phyloP scores from a whole-genome alignment of 2,888 invertebrate genomes.

The Andrena fulva region DNA sequence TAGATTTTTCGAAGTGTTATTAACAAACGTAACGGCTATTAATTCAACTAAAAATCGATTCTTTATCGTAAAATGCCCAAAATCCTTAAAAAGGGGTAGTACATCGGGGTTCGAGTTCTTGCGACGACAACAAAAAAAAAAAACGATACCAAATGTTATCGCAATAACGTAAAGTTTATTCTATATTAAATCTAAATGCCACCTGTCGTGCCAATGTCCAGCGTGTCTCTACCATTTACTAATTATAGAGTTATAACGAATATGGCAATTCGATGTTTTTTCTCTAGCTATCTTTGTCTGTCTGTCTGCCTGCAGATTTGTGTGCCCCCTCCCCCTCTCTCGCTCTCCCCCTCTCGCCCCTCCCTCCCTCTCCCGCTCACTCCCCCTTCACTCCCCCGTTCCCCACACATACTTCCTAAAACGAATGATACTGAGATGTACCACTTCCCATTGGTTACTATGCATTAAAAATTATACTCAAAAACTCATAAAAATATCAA shows the following conservation, averaged over 20 bases:
- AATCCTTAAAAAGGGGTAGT: slow-evolving; percentile 39
- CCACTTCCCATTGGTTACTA: slow-evolving; percentile 54
- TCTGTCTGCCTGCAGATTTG: slow-evolving; percentile 29
- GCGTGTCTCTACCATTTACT: slow-evolving; percentile 85
- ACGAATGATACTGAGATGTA: slow-evolving; percentile 29
- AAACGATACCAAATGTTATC: slow-evolving; percentile 85
- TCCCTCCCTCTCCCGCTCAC: slow-evolving; percentile 15
- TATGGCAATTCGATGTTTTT: slow-evolving; percentile 60
- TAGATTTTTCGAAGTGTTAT: slow-evolving; percentile 3
- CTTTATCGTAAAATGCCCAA: slow-evolving; percentile 47
- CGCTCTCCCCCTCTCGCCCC: slow-evolving; percentile 8
- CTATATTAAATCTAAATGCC: slow-evolving; percentile 85
- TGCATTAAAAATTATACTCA: slow-evolving; percentile 22
- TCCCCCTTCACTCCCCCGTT: slow-evolving; percentile 6
- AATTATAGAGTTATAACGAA: slow-evolving; percentile 82
- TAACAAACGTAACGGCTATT: too few relatives aligned
- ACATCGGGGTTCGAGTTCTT: slow-evolving; percentile 53
- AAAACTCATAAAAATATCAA: slow-evolving; percentile 3
- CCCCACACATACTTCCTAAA: slow-evolving; percentile 4
- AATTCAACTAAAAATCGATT: slow-evolving; percentile 56
- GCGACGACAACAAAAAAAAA: slow-evolving; percentile 81
- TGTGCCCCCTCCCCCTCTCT: slow-evolving; percentile 14
- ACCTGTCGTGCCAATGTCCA: slow-evolving; percentile 85
- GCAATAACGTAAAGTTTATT: slow-evolving; percentile 85
- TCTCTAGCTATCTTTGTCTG: slow-evolving; percentile 55